A percentile compares a stretch with the other conserved stretches of the same genome.
phyloP scores from a whole-genome alignment of 2,888 invertebrate genomes.

The Phrixothrix hirtus region DNA sequence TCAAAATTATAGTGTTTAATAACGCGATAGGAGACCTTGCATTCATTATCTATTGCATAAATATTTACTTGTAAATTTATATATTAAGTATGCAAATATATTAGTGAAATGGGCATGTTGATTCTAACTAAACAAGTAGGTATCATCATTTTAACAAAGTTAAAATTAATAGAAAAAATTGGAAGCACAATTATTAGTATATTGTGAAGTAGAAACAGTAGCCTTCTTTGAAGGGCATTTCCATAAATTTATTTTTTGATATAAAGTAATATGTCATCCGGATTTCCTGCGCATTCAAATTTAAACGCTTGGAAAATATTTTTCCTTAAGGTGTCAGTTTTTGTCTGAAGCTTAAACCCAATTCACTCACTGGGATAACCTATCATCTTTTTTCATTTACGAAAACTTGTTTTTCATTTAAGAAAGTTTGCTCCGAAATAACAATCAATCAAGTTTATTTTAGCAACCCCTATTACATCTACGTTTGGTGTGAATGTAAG shows the following conservation, averaged over 20 bases:
- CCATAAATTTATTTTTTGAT: constrained; percentile 10
- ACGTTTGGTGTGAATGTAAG: not conserved
- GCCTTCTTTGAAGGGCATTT: too few species aligned
- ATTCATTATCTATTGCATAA: too few species aligned
- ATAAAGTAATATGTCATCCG: constrained; percentile 12
- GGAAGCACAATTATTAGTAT: not conserved
- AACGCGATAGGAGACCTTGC: too few species aligned
- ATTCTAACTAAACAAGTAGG: too few species aligned
- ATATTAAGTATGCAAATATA: too few species aligned
- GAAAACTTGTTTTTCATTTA: constrained; percentile 8
- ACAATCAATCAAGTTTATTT: constrained; percentile 19
- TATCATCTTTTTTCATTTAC: constrained; percentile 17
- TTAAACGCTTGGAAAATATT: constrained; percentile 16
- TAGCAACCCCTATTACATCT: not conserved
- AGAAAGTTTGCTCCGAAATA: constrained; percentile 3
- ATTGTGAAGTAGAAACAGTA: too few species aligned
- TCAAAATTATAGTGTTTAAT: too few species aligned
- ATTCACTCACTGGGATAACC: constrained; percentile 14
- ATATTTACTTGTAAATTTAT: too few species aligned
- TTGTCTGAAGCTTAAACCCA: constrained; percentile 6
- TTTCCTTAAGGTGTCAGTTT: constrained; percentile 16
- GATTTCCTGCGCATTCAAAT: constrained; percentile 14
- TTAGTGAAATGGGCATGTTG: too few species aligned
- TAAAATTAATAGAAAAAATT: not conserved
- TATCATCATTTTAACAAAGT: too few species aligned